These are phyloP conservation scores for Volucella bombylans DNA, from an alignment of 2,888 invertebrate species.

Conservation along the genomic window DNA sequence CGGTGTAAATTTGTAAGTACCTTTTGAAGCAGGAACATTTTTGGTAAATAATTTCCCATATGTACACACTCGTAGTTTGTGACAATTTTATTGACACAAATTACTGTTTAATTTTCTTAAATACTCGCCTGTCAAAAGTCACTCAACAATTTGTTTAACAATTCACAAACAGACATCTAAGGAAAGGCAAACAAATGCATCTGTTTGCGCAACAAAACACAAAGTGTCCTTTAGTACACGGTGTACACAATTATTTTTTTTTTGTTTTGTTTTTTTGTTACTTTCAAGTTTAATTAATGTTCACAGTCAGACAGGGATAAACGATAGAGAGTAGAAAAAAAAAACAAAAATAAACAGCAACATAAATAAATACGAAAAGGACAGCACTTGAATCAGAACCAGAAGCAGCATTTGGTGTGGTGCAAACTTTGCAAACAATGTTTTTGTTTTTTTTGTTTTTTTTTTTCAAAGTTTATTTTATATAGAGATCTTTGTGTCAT, in stretches of 20 bases:
- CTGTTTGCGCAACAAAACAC: conserved; percentile 38
- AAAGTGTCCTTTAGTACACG: conserved; percentile 44
- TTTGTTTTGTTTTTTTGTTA: conserved; percentile 2
- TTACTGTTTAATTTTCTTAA: background rate
- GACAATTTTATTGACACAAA: conserved; percentile 25
- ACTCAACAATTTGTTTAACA: conserved; percentile 49
- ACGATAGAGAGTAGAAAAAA: background rate
- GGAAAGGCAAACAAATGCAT: conserved; percentile 37
- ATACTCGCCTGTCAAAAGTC: conserved; percentile 31
- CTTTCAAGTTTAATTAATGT: conserved; percentile 63
- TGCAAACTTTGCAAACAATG: conserved; percentile 50
- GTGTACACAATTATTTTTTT: conserved; percentile 26
- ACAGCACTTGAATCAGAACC: conserved; percentile 55
- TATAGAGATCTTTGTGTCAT: too few species aligned
- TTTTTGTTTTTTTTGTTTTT: conserved; percentile 21
- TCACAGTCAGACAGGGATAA: conserved; percentile 53
- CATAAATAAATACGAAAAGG: conserved; percentile 51
- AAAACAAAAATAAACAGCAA: conserved; percentile 40
- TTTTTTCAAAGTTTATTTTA: background rate
- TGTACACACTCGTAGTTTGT: background rate
- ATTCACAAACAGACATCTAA: conserved; percentile 53
- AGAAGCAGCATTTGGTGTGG: conserved; percentile 48
- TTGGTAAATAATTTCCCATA: background rate
- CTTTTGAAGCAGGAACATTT: background rate
- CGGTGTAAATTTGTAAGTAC: conserved; percentile 94